A percentile compares a stretch with the other conserved stretches of the same genome.
Conservation (phyloP, 2,797 vertebrate species). For the Halcyon chelicuti region DNA sequence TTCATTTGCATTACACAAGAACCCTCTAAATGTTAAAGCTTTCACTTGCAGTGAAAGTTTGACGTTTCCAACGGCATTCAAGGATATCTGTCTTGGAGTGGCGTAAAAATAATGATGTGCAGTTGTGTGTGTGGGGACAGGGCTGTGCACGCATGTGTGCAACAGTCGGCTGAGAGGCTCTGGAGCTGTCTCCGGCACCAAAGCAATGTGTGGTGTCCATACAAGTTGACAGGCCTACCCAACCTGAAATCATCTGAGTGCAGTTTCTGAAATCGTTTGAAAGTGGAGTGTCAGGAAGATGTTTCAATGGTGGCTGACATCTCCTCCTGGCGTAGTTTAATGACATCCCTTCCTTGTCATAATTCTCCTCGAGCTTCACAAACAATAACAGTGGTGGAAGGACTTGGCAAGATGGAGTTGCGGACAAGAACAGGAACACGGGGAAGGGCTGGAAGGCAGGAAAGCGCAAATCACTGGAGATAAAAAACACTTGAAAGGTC, state of each 20-base stretch:
- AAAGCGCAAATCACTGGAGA: conserved; percentile 6
- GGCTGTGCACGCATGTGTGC: background rate
- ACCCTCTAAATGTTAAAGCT: conserved; percentile 58
- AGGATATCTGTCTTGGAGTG: conserved; percentile 31
- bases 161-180: conserved; percentile 26
- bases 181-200: conserved; percentile 43
- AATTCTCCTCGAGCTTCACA: conserved; percentile 67
- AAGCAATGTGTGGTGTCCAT: conserved; percentile 48
- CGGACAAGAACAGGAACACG: background rate
- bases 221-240: conserved; percentile 74
- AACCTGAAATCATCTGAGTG: conserved; percentile 79
- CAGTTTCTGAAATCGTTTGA: conserved; percentile 74
- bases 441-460: background rate
- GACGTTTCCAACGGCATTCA: conserved; percentile 7
- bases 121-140: background rate
- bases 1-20: conserved; percentile 62
- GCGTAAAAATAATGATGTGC: conserved; percentile 61
- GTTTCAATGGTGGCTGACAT: conserved; percentile 74
- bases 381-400: conserved; percentile 52
- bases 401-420: conserved; percentile 20
- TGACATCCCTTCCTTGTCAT: conserved; percentile 72
- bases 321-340: conserved; percentile 75
- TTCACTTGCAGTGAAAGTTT: conserved; percentile 37
- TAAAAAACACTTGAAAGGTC: conserved; percentile 25
- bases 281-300: conserved; percentile 79